Percentiles rank a stretch among this genome's conserved stretches.
phyloP scores from a whole-genome alignment of 2,888 invertebrate genomes.

The Hololepta plana region DNA sequence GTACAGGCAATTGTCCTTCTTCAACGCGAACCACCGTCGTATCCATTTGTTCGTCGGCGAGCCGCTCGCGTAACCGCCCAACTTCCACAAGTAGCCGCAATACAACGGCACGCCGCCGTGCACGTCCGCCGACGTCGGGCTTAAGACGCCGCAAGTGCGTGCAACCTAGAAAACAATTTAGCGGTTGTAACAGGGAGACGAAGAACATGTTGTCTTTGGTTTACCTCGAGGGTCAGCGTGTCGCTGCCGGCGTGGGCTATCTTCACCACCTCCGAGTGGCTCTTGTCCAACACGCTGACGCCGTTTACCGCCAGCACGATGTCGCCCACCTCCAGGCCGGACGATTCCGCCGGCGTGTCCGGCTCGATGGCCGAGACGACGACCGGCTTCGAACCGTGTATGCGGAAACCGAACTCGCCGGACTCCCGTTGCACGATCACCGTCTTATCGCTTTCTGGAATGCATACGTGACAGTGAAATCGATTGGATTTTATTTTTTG shows the following conservation, averaged over 20 bases:
- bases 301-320: conserved; percentile 85
- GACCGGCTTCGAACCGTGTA: conserved; percentile 91
- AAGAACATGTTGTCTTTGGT: conserved; percentile 7
- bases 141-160: conserved; percentile 65
- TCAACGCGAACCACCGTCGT: conserved; percentile 76
- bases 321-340: conserved; percentile 85
- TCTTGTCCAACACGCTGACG: conserved; percentile 76
- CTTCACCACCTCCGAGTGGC: conserved; percentile 84
- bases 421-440: conserved; percentile 66
- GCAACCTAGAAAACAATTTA: conserved; percentile 40
- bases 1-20: conserved; percentile 84
- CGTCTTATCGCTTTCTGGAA: conserved; percentile 74
- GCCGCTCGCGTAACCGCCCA: conserved; percentile 39
- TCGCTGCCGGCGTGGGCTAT: conserved; percentile 81
- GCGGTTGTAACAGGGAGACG: background rate
- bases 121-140: conserved; percentile 43
- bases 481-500: too few relatives aligned
- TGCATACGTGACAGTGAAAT: too few relatives aligned
- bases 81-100: conserved; percentile 62
- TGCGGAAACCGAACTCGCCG: conserved; percentile 87
- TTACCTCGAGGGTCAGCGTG: conserved; percentile 62
- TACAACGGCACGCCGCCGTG: conserved; percentile 42
- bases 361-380: conserved; percentile 90
- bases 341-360: conserved; percentile 82
- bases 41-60: conserved; percentile 53